A percentile compares a stretch with the other conserved stretches of the same genome.
Conservation (phyloP, 2,888 invertebrate species). For the Hirudinaria manillensis region DNA sequence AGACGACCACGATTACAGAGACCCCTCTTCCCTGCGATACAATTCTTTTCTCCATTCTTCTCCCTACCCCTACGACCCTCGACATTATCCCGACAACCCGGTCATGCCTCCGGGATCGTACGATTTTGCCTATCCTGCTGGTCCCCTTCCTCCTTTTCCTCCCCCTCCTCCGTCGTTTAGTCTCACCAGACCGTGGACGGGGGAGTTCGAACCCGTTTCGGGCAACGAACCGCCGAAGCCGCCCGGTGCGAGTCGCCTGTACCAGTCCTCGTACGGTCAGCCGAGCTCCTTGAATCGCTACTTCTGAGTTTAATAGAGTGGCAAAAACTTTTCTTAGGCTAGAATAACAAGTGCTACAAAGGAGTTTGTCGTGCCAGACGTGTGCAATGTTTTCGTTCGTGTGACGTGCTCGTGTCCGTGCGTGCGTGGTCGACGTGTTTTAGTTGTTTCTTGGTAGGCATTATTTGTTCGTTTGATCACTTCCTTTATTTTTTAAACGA, state of each 20-base stretch:
- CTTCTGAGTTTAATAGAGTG: constrained; percentile 17
- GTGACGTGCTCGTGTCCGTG: constrained; percentile 16
- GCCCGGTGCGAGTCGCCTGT: constrained; percentile 17
- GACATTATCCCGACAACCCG: neutral
- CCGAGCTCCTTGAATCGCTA: constrained; percentile 22
- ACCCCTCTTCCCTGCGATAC: constrained; percentile 17
- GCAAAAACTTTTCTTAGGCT: neutral
- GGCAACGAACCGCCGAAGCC: neutral
- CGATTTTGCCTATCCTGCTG: constrained; percentile 25
- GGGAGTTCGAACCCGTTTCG: neutral
- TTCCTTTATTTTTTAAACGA: neutral
- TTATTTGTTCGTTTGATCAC: constrained; percentile 4
- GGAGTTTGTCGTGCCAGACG: constrained; percentile 12
- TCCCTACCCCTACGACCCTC: constrained; percentile 21
- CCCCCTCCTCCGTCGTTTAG: constrained; percentile 20
- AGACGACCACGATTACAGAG: constrained; percentile 18
- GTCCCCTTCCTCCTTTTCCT: constrained; percentile 23
- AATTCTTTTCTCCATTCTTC: constrained; percentile 21
- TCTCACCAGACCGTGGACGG: constrained; percentile 27
- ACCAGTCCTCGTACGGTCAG: constrained; percentile 22
- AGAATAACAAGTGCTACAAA: neutral
- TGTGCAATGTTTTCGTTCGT: constrained; percentile 22
- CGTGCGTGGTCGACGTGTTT: constrained; percentile 4
- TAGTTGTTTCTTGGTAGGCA: constrained; percentile 10
- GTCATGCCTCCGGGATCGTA: constrained; percentile 22